These are phyloP conservation scores for Tretioscincus oriximinensis DNA, from an alignment of 2,113 vertebrate genomes.

Conservation along the genomic window DNA sequence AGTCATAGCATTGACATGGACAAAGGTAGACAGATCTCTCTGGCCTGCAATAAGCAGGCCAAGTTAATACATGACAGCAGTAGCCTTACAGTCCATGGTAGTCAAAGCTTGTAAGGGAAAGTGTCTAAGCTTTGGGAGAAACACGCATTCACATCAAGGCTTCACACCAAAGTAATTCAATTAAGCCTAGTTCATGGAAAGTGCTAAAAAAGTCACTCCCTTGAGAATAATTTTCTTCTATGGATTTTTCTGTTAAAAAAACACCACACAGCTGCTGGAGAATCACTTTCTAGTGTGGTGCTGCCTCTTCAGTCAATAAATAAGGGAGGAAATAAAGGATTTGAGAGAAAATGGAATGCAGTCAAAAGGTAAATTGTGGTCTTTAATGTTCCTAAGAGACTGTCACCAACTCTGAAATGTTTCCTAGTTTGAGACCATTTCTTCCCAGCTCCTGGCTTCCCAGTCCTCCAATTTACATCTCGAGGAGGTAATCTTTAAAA, in stretches of 20 bases:
- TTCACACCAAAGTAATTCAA: conserved; percentile 51
- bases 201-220: conserved; percentile 41
- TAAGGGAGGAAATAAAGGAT: conserved; percentile 75
- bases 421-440: conserved; percentile 59
- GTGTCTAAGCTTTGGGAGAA: background rate
- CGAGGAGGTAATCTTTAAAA: conserved; percentile 69
- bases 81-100: background rate
- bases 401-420: conserved; percentile 60
- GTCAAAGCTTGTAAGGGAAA: background rate
- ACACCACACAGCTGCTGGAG: conserved; percentile 57
- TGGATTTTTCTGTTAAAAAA: conserved; percentile 64
- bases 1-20: too few species aligned
- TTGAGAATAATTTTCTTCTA: conserved; percentile 64
- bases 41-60: too few species aligned
- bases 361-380: conserved; percentile 77
- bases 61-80: too few species aligned
- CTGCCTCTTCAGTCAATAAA: conserved; percentile 75
- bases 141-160: background rate
- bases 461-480: conserved; percentile 59
- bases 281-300: conserved; percentile 61
- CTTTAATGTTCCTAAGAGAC: conserved; percentile 75
- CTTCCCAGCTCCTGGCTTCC: conserved; percentile 51
- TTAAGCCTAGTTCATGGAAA: conserved; percentile 53
- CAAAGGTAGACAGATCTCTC: too few species aligned
- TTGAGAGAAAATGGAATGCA: conserved; percentile 73